Conservation (phyloP, 1,140 invertebrate species). For the Yoshiicerus persimilis region DNA sequence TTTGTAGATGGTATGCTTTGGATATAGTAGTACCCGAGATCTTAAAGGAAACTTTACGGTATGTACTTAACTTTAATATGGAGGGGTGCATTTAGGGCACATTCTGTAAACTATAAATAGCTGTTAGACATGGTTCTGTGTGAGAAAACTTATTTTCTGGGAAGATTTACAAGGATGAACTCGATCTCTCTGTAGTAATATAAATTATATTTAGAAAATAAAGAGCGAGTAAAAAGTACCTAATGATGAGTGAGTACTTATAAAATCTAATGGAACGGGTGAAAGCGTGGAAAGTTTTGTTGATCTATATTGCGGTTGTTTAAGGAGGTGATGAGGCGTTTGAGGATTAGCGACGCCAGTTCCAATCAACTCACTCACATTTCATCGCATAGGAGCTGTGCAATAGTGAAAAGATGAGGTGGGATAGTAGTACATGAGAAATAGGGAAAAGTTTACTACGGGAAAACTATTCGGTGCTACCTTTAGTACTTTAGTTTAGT, state of each 20-base stretch:
- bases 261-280: not conserved
- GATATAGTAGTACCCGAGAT: too few species aligned
- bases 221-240: not conserved
- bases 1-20: too few species aligned
- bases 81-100: too few species aligned
- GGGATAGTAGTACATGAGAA: too few species aligned
- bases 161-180: not conserved
- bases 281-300: slow-evolving; percentile 6
- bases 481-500: not conserved
- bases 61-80: too few species aligned
- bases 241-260: not conserved
- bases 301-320: not conserved
- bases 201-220: not conserved
- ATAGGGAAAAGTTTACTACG: not conserved
- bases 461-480: not conserved
- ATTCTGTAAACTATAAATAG: too few species aligned
- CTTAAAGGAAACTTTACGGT: too few species aligned
- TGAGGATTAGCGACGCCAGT: slow-evolving; percentile 5
- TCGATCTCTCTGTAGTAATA: not conserved
- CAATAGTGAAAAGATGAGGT: not conserved
- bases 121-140: too few species aligned
- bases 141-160: not conserved
- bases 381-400: not conserved
- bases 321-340: slow-evolving; percentile 11
- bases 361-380: slow-evolving; percentile 19